Evolutionary conservation across 2,888 invertebrate genomes (phyloP).

Genomic region (Microdon myrmicae): DNA sequence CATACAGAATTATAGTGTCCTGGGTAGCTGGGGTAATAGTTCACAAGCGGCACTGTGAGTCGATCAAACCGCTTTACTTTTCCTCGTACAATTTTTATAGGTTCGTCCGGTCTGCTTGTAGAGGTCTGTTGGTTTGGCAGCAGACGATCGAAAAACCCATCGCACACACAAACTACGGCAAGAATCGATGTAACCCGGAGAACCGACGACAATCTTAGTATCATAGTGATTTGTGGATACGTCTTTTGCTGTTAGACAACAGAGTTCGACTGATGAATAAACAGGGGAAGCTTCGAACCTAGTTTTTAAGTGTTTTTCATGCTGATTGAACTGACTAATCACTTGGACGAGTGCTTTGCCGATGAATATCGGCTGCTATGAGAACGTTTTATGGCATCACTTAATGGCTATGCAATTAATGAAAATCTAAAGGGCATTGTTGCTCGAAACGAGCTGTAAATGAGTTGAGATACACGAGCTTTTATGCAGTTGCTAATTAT

Average conservation of each 20-base stretch:
- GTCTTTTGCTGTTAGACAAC: conserved; percentile 40
- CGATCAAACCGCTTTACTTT: conserved; percentile 64
- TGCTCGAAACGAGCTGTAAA: no score
- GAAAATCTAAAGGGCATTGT: conserved; percentile 4
- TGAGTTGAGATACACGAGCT: no score
- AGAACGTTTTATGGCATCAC: conserved; percentile 1
- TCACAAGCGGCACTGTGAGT: conserved; percentile 57
- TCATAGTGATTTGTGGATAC: conserved; percentile 24
- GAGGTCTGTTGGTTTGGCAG: conserved; percentile 52
- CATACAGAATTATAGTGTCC: conserved; percentile 30
- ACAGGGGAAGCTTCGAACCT: conserved; percentile 61
- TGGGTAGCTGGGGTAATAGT: conserved; percentile 22
- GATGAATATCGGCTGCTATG: conserved; percentile 28
- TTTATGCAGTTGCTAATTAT: conserved; percentile 32
- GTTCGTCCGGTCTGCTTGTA: conserved; percentile 56
- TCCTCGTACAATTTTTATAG: conserved; percentile 62
- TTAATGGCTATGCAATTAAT: conserved; percentile 7
- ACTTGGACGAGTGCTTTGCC: conserved; percentile 32
- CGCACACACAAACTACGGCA: conserved; percentile 32
- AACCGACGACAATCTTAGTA: conserved; percentile 17
- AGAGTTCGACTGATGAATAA: conserved; percentile 20
- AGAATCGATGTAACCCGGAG: conserved; percentile 32
- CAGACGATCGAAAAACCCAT: conserved; percentile 60
- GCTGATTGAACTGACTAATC: conserved; percentile 64
- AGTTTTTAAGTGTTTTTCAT: conserved; percentile 58